Base-by-base conservation (phyloP, 92 coral and sea anemone genomes). In the Phenganax stokvisi region DNA sequence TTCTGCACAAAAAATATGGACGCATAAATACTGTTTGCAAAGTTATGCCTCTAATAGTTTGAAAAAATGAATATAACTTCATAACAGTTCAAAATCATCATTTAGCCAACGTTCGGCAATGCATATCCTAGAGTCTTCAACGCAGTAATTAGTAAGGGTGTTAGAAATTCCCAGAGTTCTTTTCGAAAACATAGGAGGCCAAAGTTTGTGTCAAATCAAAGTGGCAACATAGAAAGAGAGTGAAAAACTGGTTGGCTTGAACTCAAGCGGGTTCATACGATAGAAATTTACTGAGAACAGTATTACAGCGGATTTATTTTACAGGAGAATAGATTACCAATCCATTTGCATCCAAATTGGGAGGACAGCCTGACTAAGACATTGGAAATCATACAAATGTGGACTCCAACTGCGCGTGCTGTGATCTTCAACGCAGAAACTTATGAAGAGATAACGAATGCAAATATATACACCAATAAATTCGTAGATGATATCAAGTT, bases 401-500 rank as follows among this genome's bases (percentile, higher is more conserved):
- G 69, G 72, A 11, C 58, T 17, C 69, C 72, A 52, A 13, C 62
- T 51, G 67, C 77, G 10, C 15, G 25, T 52, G 77, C 83, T 55
- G 51, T 79, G 16, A 63, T 79, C 62, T 79, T 20, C 57, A 64
- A 79, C 74, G 65, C 30, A 15, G 71, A 63, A 52, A 79, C 53
- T n/a, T 12, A 31, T 20, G 83, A 79, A 52, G 62, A 54, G 30
- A 79, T 59, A 20, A 47, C 20, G 47, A 15, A 11, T 25, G 16
- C 15, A 30, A 57, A 60, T 44, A 27, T 10, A 6, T 37, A 37
- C 47, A 5, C 54, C 6, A 4, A 29, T 10, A 30, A 13, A 68
- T 30, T 13, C 10, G 54, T 6, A 27, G 52, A 79, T 6, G 57
- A 67, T 12, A 51, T 79, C 56, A 51, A 63, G 73, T 79, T 62